phyloP scores from a whole-genome alignment of 2,113 vertebrate genomes.

The Anhinga anhinga region DNA sequence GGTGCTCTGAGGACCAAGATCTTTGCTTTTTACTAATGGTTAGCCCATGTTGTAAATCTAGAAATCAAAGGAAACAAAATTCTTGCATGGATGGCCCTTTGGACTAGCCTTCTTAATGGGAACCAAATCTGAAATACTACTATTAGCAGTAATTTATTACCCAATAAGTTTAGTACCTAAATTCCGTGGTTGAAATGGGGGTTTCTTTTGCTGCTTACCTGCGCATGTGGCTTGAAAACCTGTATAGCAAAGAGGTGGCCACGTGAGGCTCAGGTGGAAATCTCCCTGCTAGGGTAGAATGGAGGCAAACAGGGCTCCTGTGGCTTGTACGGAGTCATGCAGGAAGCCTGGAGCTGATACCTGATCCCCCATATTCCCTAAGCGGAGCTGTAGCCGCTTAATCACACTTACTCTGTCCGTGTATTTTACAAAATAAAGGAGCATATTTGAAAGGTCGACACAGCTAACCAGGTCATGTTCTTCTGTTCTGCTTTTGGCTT shows the following conservation, averaged over 20 bases:
- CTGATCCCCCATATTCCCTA: background rate
- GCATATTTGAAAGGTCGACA: background rate
- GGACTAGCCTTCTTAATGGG: background rate
- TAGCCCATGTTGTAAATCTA: background rate
- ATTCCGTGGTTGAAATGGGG: background rate
- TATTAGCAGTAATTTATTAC: background rate
- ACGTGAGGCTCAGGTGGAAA: background rate
- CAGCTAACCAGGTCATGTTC: background rate
- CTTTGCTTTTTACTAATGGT: background rate
- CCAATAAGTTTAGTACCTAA: background rate
- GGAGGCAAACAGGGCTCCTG: background rate
- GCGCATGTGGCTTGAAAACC: background rate
- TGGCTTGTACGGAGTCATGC: background rate
- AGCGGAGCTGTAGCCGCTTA: background rate
- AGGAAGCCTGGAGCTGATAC: background rate
- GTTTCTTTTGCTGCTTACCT: background rate
- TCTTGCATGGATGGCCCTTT: background rate
- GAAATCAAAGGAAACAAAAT: background rate
- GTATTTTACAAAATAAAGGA: background rate
- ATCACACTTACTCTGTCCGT: background rate
- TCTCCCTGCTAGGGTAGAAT: background rate
- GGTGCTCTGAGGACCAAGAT: background rate
- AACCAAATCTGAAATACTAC: background rate
- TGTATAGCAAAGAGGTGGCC: background rate
- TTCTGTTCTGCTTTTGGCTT: background rate